Percentiles rank a stretch among this genome's conserved stretches.
phyloP scores from a whole-genome alignment of 2,888 invertebrate genomes.

The Lathronympha strigana region DNA sequence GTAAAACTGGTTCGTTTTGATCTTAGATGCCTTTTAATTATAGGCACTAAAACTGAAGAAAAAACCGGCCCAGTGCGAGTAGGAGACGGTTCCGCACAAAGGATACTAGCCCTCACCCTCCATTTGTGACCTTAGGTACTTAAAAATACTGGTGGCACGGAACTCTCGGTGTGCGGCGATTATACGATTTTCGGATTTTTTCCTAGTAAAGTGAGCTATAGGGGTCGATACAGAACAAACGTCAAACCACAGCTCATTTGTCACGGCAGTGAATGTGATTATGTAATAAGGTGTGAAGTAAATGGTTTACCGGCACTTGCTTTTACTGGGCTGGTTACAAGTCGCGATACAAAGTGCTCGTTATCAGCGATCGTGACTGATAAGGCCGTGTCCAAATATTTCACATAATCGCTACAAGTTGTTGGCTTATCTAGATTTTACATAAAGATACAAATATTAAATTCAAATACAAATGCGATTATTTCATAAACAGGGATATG shows the following conservation, averaged over 20 bases:
- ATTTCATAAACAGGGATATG: too few relatives aligned
- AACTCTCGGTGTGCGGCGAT: neutral
- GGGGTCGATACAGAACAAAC: neutral
- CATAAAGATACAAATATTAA: neutral
- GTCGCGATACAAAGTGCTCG: neutral
- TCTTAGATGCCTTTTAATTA: neutral
- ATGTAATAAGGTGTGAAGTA: neutral
- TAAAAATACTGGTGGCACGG: too few relatives aligned
- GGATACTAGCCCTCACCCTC: too few relatives aligned
- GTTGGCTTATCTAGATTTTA: constrained; percentile 5
- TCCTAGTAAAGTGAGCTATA: neutral
- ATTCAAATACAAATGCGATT: too few relatives aligned
- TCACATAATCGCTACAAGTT: constrained; percentile 2
- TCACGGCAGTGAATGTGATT: neutral
- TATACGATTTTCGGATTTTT: neutral
- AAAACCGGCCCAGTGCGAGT: neutral
- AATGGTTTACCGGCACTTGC: neutral
- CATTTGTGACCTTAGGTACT: too few relatives aligned
- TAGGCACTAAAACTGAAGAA: neutral
- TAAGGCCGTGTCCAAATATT: constrained; percentile 10
- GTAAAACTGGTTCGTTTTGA: too few relatives aligned
- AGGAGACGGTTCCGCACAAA: too few relatives aligned
- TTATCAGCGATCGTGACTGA: constrained; percentile 10
- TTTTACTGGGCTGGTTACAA: constrained; percentile 8
- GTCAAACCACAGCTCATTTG: neutral